Evolutionary conservation across 2,888 invertebrate genomes (phyloP), one percentile per base, ranked within the genome.

Genomic region (Hirtodrosophila confusa): DNA sequence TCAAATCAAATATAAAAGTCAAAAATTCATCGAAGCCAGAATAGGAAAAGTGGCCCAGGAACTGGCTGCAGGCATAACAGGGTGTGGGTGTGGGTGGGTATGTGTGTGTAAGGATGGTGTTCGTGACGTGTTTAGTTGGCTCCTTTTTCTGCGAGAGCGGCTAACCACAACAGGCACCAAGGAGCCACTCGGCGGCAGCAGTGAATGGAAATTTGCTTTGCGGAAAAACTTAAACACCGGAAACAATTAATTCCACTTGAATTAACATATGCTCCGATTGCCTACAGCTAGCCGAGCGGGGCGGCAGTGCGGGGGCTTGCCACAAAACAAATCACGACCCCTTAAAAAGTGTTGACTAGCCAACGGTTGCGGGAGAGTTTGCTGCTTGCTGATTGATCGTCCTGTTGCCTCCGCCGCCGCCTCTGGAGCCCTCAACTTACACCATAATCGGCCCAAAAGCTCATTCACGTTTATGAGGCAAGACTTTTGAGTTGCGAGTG

Each of bases 161-260:
- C 53, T 69, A 78, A 83, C 87, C 83, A 64, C 83, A 86, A 74
- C 55, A 80, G 84, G 61, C 74, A 69, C 62, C 64, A 66, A 78
- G 75, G 71, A 76, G 76, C 69, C 67, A 58, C 55, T 62, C 58
- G 51, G 69, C 49, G 69, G 35, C 48, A 53, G 64, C 83, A 66
- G 63, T 72, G 80, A 84, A 84, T 78, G 83, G 69, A 87, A 87
- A 86, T 87, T 87, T 79, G 88, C 86, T 75, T 85, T 83, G 83
- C 84, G 85, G 89, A 88, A 88, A 89, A 89, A 89, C 89, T 89
- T 89, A 90, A 90, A 89, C 88, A 90, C 90, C 89, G 90, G 90
- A 90, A 90, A 89, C 89, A 88, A 90, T 90, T 90, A 90, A 89
- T 90, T 90, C 90, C 89, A 90, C 88, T 89, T 89, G 90, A 90